Conservation (phyloP, 2,888 invertebrate species). For the Flabesymbios commensalis region DNA sequence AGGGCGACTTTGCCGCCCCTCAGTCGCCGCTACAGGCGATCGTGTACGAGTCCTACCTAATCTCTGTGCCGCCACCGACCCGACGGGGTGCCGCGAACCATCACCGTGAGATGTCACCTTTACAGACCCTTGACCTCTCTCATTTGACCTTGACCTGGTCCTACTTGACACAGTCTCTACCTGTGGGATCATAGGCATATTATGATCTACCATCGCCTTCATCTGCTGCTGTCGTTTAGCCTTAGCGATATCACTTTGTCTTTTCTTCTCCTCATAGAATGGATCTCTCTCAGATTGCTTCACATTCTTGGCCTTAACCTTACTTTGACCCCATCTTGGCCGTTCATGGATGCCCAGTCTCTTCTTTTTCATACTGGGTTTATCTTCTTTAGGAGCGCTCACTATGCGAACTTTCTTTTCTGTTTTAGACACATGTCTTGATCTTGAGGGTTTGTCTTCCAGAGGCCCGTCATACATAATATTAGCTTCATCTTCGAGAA, state of each 20-base stretch:
- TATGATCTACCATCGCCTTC: constrained; percentile 38
- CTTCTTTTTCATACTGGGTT: too few relatives aligned
- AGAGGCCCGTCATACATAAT: too few relatives aligned
- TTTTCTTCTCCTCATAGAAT: constrained; percentile 42
- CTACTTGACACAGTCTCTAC: constrained; percentile 8
- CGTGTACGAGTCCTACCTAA: background rate
- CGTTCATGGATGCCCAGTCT: constrained; percentile 20
- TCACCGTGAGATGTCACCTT: background rate
- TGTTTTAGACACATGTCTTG: too few relatives aligned
- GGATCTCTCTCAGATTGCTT: constrained; percentile 58
- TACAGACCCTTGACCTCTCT: background rate
- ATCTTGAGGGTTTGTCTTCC: too few relatives aligned
- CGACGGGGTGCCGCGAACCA: constrained; percentile 3
- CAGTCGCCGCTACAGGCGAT: background rate
- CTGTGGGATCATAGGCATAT: background rate
- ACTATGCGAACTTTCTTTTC: constrained; percentile 9
- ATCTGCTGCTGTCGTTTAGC: constrained; percentile 46
- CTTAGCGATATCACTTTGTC: constrained; percentile 39
- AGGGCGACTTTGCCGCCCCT: background rate
- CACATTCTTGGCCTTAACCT: constrained; percentile 34
- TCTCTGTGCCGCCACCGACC: background rate
- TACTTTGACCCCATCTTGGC: constrained; percentile 48
- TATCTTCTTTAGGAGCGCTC: constrained; percentile 27
- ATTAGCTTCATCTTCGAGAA: too few relatives aligned
- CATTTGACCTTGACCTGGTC: constrained; percentile 14